Evolutionary conservation across 2,888 invertebrate genomes (phyloP), one percentile per base, ranked within the genome.

Genomic region (Rhorus exstirpatorius): DNA sequence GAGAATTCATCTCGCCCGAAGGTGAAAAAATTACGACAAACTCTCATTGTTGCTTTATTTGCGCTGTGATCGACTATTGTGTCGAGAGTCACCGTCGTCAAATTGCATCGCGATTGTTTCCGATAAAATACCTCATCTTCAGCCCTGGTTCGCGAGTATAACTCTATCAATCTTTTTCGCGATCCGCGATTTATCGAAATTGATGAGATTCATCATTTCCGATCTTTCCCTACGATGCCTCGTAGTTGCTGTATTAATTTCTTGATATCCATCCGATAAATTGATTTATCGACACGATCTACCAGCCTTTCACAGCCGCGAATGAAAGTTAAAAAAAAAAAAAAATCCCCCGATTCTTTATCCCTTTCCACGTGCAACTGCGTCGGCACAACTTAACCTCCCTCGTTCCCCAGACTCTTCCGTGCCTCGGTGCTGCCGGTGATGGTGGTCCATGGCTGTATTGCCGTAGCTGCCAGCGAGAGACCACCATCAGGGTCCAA

Each of bases 211-310:
- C 55, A n/a, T 55, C 24, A 26, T 12, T 55, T 12, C 55, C 0
- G 7, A 12, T 12, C 26, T 55, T 24, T n/a, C 6, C 24, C n/a
- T 4, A n/a, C 17, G 26, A 55, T 24, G 24, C n/a, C 55, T 24
- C 10, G 14, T 26, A 55, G 26, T 55, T 26, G 63, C 21, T 7
- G 24, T 44, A 24, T 63, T 44, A 46, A 44, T 44, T 24, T 14
- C 24, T 21, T n/a, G n/a, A n/a, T 3, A 26, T 26, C 26, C 10
- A 12, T n/a, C 26, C 55, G 55, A 60, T 63, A 63, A 44, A 44
- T 63, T 63, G 63, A 63, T 63, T 63, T 12, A 63, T 24, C 44
- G 41, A 12, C 38, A 38, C 35, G n/a, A 55, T 46, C 44, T 3
- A 61, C 41, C 10, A 41, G 63, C 63, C n/a, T 26, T 46, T 41